These are phyloP conservation scores for Rhinolophus sinicus DNA, from an alignment of 2,113 vertebrate genomes.

Conservation along the genomic window DNA sequence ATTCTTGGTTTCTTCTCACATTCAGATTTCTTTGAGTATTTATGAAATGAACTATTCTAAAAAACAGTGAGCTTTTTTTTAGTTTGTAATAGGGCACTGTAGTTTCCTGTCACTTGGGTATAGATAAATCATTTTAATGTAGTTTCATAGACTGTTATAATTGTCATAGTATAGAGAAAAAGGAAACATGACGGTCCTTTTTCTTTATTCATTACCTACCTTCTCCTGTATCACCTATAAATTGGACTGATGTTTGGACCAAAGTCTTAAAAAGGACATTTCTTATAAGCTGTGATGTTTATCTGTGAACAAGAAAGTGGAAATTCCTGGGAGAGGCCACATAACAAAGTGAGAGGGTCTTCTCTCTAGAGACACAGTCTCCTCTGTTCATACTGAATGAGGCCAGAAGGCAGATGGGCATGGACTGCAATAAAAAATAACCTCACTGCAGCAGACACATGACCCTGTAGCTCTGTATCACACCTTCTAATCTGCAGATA, in stretches of 20 bases:
- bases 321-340: neutral
- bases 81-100: neutral
- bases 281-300: neutral
- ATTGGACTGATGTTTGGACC: neutral
- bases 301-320: neutral
- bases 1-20: constrained; percentile 40
- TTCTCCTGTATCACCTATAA: constrained; percentile 39
- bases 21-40: constrained; percentile 35
- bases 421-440: neutral
- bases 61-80: neutral
- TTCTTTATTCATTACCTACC: constrained; percentile 25
- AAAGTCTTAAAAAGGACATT: constrained; percentile 39
- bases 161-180: neutral
- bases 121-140: constrained; percentile 8
- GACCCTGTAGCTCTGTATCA: neutral
- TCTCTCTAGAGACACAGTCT: neutral
- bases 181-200: neutral
- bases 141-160: constrained; percentile 26
- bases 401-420: constrained; percentile 14
- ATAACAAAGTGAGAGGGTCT: neutral
- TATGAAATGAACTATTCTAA: constrained; percentile 53
- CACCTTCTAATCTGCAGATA: neutral
- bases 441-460: neutral
- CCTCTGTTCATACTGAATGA: neutral
- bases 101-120: neutral